These are phyloP conservation scores for Netta rufina DNA, from an alignment of 2,797 vertebrate genomes.

Conservation along the genomic window DNA sequence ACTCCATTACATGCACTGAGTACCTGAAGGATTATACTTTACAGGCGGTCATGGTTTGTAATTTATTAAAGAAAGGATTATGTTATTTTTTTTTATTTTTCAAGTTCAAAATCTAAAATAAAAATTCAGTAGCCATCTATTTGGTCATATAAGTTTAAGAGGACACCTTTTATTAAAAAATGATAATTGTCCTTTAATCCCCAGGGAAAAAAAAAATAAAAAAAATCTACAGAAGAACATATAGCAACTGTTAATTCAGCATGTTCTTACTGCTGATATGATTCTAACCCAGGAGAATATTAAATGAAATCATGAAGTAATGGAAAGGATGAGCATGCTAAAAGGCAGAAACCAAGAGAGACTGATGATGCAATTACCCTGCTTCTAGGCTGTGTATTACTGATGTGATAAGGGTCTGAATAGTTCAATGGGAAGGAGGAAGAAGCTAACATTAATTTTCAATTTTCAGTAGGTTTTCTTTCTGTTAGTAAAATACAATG, in stretches of 20 bases:
- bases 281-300: conserved; percentile 45
- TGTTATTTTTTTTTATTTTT: neutral
- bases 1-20: neutral
- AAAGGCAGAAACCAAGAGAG: conserved; percentile 51
- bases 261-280: neutral
- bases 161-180: neutral
- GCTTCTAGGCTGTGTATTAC: neutral
- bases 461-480: conserved; percentile 49
- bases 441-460: conserved; percentile 52
- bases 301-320: conserved; percentile 63
- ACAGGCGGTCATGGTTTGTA: neutral
- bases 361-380: conserved; percentile 62
- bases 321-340: conserved; percentile 49
- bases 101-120: neutral
- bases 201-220: neutral
- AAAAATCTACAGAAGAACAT: neutral
- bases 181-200: neutral
- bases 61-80: neutral
- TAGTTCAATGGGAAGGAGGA: conserved; percentile 56
- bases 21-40: neutral
- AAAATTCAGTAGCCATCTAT: neutral
- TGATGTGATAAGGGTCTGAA: conserved; percentile 28
- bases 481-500: conserved; percentile 7
- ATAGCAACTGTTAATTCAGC: conserved; percentile 3
- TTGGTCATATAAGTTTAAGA: neutral